These are phyloP conservation scores for Clarias laeviceps DNA, from an alignment of 2,797 vertebrate genomes.

Conservation along the genomic window DNA sequence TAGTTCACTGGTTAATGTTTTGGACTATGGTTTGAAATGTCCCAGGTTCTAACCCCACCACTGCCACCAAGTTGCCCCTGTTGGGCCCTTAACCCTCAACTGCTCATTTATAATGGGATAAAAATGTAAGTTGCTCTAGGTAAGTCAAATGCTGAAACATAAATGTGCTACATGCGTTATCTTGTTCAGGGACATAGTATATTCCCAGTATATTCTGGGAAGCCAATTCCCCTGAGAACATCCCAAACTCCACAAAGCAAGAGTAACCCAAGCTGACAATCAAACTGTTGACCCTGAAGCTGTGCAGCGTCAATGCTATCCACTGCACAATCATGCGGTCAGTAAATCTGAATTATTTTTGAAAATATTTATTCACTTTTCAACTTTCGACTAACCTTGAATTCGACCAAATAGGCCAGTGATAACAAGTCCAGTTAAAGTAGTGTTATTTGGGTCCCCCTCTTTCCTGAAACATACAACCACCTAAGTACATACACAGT, in stretches of 20 bases:
- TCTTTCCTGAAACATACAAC: slow-evolving; percentile 28
- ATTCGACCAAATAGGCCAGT: background rate
- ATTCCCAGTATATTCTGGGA: background rate
- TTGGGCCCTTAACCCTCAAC: too few relatives aligned
- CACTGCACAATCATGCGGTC: too few relatives aligned
- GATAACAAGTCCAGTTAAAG: background rate
- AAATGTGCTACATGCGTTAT: background rate
- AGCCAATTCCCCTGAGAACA: background rate
- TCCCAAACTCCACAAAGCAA: background rate
- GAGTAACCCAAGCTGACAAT: background rate
- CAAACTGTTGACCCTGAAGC: background rate
- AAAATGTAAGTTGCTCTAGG: too few relatives aligned
- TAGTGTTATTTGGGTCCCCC: background rate
- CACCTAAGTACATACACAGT: slow-evolving; percentile 47
- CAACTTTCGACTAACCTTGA: background rate
- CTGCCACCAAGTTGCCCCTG: too few relatives aligned
- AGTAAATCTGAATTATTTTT: too few relatives aligned
- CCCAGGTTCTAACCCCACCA: too few relatives aligned
- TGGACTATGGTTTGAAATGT: too few relatives aligned
- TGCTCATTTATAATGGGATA: too few relatives aligned
- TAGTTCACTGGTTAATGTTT: too few relatives aligned
- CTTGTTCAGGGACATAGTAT: background rate
- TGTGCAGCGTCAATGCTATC: background rate
- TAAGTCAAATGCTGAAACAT: too few relatives aligned
- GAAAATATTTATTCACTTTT: background rate